Base-by-base conservation (phyloP, 2,888 invertebrate species). In the Endomychus coccineus region DNA sequence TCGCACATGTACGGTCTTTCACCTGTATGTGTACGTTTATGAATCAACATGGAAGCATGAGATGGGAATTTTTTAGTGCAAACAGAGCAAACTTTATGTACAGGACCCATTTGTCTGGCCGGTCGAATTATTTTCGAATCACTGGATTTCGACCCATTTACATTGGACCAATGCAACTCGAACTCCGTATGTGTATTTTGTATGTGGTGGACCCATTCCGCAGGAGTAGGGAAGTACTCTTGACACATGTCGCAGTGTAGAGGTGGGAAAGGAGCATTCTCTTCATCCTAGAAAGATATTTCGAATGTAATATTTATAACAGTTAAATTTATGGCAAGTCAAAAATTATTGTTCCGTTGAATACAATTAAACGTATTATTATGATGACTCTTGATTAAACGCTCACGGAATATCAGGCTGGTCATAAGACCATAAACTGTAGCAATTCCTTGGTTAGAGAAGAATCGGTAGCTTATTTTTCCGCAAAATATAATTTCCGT, bases 121-220 rank as follows among this genome's bases (percentile, higher is more conserved):
- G 31, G 27, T 27, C 17, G 31, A 9, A 11, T 12, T 11, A 22
- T 15, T 36, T 28, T 11, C 33, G 31, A 11, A 40, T 40, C 19
- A 21, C 31, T 19, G 32, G 42, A 16, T 45, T 38, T 7, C 22
- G 78, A 75, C 57, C 73, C 74, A 61, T 77, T 77, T 64, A 77
- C 79, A 68, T 82, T 83, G 68, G 80, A 81, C 62, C 83, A 68
- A 60, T 84, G 83, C 66, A 86, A 68, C 70, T 86, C 85, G 42
- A 71, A 60, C 59, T 87, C 87, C 0, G 87, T 87, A 64, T 88
- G 88, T 17, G 83, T 79, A 58, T 77, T 82, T 61, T 87, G 86
- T 58, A 88, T 82, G 58, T 88, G 88, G 3, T 85, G 78, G 27
- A 88, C 88, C 88, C 88, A 88, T 64, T 86, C 86, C 12, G 78